Conservation (phyloP, 92 coral and sea anemone genomes). For the Epizoanthus rinbou region DNA sequence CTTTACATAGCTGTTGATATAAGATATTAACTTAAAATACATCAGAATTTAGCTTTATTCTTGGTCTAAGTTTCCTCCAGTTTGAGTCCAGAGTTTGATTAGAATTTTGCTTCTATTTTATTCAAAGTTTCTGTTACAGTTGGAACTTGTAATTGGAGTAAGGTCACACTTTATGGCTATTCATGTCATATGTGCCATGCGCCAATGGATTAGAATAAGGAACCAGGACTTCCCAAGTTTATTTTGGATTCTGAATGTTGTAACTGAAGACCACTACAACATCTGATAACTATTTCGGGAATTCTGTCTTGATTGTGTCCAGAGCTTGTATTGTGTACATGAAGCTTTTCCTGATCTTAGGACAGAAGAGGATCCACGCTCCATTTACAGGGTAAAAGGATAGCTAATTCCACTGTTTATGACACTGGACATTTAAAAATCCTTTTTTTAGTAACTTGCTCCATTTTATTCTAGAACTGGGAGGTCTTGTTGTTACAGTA, state of each 20-base stretch:
- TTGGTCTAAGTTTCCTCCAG: too few species aligned
- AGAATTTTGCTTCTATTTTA: too few species aligned
- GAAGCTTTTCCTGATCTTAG: neutral
- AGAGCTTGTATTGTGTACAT: neutral
- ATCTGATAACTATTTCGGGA: conserved; percentile 35
- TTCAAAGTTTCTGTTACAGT: neutral
- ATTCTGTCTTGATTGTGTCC: conserved; percentile 8
- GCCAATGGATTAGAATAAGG: neutral
- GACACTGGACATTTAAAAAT: too few species aligned
- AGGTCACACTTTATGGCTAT: conserved; percentile 4
- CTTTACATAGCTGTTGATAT: neutral
- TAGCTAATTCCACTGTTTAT: neutral
- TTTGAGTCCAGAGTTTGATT: too few species aligned
- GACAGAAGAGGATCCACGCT: conserved; percentile 15
- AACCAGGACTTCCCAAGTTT: neutral
- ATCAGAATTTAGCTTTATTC: too few species aligned
- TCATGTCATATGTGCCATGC: neutral
- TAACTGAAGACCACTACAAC: conserved; percentile 24
- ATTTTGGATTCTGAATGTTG: conserved; percentile 31
- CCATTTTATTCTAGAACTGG: too few species aligned
- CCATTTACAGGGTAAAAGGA: neutral
- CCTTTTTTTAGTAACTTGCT: too few species aligned
- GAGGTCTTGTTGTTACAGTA: neutral
- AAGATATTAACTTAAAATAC: too few species aligned
- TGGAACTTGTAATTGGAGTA: neutral